Conservation (phyloP, 2,113 vertebrate genomes). For the Apteryx mantelli region DNA sequence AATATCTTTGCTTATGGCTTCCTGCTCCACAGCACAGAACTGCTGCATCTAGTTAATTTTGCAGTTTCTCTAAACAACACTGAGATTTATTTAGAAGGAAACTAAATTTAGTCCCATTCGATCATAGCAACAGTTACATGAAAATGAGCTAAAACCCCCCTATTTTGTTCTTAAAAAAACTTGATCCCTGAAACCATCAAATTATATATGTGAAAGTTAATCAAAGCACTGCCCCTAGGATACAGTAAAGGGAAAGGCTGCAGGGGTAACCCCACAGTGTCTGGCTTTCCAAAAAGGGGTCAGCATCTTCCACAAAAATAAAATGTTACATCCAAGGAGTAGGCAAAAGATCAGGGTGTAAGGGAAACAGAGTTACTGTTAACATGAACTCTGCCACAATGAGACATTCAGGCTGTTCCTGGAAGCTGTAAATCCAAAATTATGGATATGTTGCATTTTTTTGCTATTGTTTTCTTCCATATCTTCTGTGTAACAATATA, state of each 20-base stretch:
- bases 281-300: background rate
- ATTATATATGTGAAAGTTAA: background rate
- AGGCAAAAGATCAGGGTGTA: background rate
- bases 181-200: background rate
- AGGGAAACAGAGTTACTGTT: background rate
- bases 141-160: background rate
- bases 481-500: background rate
- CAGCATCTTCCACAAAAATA: background rate
- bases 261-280: background rate
- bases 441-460: background rate
- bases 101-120: conserved; percentile 69
- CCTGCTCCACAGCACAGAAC: conserved; percentile 22
- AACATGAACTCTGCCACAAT: background rate
- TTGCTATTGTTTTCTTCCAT: background rate
- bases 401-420: background rate
- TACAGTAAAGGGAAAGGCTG: background rate
- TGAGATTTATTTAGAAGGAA: conserved; percentile 60
- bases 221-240: background rate
- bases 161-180: background rate
- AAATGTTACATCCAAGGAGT: background rate
- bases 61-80: conserved; percentile 44
- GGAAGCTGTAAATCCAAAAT: background rate
- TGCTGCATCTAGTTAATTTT: conserved; percentile 70
- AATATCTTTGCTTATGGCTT: conserved; percentile 70
- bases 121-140: conserved; percentile 18